These are phyloP conservation scores for Eublepharis macularius DNA, from an alignment of 2,113 vertebrate species.

Conservation along the genomic window DNA sequence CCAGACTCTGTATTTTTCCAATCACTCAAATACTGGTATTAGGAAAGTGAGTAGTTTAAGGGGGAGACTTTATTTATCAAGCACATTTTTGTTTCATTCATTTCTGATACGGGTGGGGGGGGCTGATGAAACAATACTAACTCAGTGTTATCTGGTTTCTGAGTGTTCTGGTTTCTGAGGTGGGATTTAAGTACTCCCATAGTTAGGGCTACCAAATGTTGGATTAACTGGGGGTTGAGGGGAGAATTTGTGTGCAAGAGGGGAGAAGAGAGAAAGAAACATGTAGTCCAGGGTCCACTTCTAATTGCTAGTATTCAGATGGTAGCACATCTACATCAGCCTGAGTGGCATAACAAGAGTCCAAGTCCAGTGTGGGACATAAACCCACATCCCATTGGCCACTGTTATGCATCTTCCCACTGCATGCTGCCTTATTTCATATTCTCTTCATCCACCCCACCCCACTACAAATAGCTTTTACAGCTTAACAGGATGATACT, in stretches of 20 bases:
- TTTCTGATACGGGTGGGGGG: neutral
- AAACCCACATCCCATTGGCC: neutral
- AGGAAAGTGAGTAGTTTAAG: neutral
- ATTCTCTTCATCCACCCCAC: slow-evolving; percentile 16
- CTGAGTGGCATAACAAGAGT: neutral
- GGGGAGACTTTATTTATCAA: neutral
- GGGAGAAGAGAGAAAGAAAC: neutral
- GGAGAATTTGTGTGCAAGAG: neutral
- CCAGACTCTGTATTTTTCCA: neutral
- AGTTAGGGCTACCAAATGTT: neutral
- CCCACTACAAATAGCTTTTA: neutral
- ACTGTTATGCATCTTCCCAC: slow-evolving; percentile 14
- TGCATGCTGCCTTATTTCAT: slow-evolving; percentile 21
- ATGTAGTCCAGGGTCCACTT: neutral
- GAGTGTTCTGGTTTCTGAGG: neutral
- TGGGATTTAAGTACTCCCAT: neutral
- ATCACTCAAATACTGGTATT: slow-evolving; percentile 13
- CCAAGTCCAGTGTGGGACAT: neutral
- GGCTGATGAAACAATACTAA: neutral
- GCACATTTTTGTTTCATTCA: neutral
- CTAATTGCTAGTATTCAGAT: neutral
- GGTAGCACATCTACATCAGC: neutral
- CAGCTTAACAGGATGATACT: slow-evolving; percentile 3
- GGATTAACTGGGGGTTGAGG: neutral
- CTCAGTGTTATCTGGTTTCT: neutral